phyloP scores from a whole-genome alignment of 2,113 vertebrate genomes.

The Hyla sarda region DNA sequence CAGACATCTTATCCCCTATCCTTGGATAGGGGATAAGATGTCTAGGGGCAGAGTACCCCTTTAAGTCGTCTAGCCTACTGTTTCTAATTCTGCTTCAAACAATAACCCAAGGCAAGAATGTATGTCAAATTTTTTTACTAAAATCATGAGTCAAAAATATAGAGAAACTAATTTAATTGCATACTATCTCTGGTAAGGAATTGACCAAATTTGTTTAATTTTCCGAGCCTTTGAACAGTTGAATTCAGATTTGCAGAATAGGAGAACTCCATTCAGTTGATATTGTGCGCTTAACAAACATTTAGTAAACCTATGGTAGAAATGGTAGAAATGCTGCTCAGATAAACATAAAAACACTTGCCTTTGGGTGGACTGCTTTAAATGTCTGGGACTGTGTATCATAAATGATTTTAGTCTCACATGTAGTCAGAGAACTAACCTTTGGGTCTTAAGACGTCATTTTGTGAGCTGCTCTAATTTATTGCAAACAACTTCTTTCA shows the following conservation, averaged over 20 bases:
- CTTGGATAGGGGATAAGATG: too few relatives aligned
- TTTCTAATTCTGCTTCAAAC: not conserved
- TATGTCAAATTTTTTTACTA: not conserved
- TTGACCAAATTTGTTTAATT: not conserved
- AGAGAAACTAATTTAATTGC: not conserved
- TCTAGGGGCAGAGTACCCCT: too few relatives aligned
- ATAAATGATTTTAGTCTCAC: not conserved
- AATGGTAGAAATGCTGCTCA: not conserved
- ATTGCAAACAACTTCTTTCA: constrained; percentile 42
- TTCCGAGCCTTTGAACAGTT: not conserved
- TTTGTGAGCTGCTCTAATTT: constrained; percentile 37
- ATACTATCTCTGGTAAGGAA: not conserved
- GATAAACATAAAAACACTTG: not conserved
- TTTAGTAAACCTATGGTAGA: not conserved
- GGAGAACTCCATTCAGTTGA: not conserved
- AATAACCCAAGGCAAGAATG: not conserved
- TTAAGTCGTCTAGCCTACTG: not conserved
- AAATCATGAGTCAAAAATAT: not conserved
- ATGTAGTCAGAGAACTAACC: constrained; percentile 26
- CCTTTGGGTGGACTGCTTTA: not conserved
- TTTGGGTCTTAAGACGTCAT: constrained; percentile 25
- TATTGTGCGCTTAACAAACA: not conserved
- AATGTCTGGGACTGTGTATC: not conserved
- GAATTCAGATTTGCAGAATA: not conserved
- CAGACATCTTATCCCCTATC: too few relatives aligned